These are phyloP conservation scores for Enteromius viviparus DNA, from an alignment of 2,797 vertebrate species.

Conservation along the genomic window DNA sequence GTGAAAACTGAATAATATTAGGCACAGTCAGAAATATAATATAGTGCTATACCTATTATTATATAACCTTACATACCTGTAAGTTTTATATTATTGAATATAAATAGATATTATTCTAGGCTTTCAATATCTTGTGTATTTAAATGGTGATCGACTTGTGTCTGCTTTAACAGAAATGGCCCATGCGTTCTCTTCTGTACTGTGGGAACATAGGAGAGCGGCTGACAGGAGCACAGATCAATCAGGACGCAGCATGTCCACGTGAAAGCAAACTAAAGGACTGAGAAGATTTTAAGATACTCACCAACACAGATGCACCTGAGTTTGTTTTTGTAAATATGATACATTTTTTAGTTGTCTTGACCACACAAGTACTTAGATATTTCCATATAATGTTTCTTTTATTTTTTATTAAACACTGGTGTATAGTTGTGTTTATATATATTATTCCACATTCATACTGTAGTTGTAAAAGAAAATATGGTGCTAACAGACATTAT, in stretches of 20 bases:
- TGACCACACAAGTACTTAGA: not conserved
- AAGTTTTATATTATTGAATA: not conserved
- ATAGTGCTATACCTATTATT: not conserved
- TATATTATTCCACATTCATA: not conserved
- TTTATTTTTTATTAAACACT: slow-evolving; percentile 1
- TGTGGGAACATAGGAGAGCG: slow-evolving; percentile 77
- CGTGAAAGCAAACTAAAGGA: slow-evolving; percentile 61
- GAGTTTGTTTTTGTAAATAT: not conserved
- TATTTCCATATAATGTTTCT: not conserved
- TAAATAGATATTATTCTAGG: not conserved
- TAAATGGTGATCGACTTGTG: not conserved
- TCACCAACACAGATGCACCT: not conserved
- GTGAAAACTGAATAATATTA: slow-evolving; percentile 61
- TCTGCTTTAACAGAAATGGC: slow-evolving; percentile 83
- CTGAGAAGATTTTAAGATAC: not conserved
- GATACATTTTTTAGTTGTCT: not conserved
- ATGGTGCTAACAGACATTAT: not conserved
- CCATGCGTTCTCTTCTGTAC: slow-evolving; percentile 87
- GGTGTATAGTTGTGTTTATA: not conserved
- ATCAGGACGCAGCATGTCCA: slow-evolving; percentile 62
- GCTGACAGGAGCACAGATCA: slow-evolving; percentile 63
- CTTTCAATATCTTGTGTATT: not conserved
- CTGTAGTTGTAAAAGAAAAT: not conserved
- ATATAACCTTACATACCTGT: not conserved
- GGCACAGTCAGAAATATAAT: not conserved